phyloP scores from a whole-genome alignment of 2,113 vertebrate genomes.

The Oxyura jamaicensis region DNA sequence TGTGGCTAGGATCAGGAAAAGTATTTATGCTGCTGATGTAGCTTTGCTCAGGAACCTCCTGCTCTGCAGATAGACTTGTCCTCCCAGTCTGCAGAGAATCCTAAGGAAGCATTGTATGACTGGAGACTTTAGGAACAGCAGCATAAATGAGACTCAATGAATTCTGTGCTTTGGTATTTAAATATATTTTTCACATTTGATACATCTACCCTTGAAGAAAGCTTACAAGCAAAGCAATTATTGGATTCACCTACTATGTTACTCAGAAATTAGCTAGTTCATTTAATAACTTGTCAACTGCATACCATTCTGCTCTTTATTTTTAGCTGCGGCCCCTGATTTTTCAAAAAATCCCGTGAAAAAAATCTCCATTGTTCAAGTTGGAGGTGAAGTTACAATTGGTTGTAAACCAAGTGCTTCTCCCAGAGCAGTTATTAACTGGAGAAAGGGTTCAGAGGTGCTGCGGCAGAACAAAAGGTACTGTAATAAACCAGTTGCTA shows the following conservation, averaged over 20 bases:
- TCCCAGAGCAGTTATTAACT: conserved; percentile 82
- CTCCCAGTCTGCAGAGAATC: neutral
- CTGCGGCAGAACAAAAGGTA: conserved; percentile 84
- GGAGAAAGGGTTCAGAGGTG: conserved; percentile 80
- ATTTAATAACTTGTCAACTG: neutral
- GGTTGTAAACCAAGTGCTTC: conserved; percentile 85
- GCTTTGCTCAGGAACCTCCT: neutral
- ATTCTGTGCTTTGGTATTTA: neutral
- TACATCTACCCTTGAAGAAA: neutral
- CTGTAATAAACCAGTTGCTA: neutral
- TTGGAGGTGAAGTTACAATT: conserved; percentile 83
- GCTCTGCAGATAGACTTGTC: fast-evolving
- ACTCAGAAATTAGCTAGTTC: neutral
- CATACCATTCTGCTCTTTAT: neutral
- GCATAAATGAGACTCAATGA: neutral
- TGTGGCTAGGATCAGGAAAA: neutral
- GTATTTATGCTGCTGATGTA: neutral
- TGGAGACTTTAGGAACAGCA: neutral
- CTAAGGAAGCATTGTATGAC: neutral
- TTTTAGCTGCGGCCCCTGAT: conserved; percentile 85
- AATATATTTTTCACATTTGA: neutral
- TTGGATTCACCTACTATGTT: neutral
- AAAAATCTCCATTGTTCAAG: conserved; percentile 81
- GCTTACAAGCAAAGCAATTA: neutral
- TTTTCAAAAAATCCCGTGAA: conserved; percentile 85